Evolutionary conservation across 2,888 invertebrate species (phyloP), one percentile per base, ranked within the genome.

Genomic region (Automeris io): DNA sequence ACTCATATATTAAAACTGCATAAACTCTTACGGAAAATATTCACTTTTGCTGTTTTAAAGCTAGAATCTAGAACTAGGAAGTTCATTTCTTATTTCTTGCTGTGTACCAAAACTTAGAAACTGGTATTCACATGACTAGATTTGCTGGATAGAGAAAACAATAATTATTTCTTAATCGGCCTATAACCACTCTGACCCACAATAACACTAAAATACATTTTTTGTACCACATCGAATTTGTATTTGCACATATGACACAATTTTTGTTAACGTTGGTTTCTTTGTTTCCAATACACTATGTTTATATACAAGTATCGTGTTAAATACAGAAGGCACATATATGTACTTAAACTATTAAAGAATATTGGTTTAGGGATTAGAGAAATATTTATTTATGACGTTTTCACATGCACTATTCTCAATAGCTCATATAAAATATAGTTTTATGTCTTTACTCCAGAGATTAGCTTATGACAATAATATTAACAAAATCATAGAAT

Each of bases 1-100:
- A 50, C 29, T 47, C 51, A 49, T 26, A 18, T 5, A 11, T 7
- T 9, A 32, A 8, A 22, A 37, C 23, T 29, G 8, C n/a, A 7
- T 8, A 32, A 16, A 32, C 21, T 37, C 13, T 12, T 5, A 19
- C 21, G 11, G 22, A 13, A 6, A 25, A 8, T n/a, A 23, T 32
- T 19, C 11, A 18, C 24, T 18, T 35, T 11, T n/a, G 7, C 23
- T 9, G 37, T 31, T 29, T 13, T 31, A 37, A 41, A 22, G 16
- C 2, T 16, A 1, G 18, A 29, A 31, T 31, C 12, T 9, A n/a
- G n/a, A n/a, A n/a, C n/a, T n/a, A 16, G 11, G 11, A 37, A 22
- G 26, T 32, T 37, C 18, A 23, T 23, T 23, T 32, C 18, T 4
- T 18, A 23, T 31, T 22, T 22, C n/a, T 36, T 8, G 29, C 16